phyloP scores from a whole-genome alignment of 1,140 invertebrate species.

The Macrobrachium rosenbergii region DNA sequence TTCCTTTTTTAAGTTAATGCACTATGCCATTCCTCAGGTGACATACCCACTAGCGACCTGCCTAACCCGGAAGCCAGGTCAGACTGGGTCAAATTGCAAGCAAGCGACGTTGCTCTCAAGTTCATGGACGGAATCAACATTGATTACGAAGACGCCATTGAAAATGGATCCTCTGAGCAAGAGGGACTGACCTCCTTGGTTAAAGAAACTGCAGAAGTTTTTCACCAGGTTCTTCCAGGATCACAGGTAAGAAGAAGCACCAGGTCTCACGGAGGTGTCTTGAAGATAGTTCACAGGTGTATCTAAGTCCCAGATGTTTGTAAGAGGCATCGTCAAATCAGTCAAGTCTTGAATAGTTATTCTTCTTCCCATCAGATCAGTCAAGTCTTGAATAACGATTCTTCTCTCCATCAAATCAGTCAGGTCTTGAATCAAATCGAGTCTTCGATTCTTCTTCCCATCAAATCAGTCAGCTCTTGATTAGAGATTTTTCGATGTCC shows the following conservation, averaged over 20 bases:
- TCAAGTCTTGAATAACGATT: no score
- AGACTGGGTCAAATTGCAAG: slow-evolving; percentile 69
- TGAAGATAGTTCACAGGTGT: not conserved
- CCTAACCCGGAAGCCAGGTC: slow-evolving; percentile 66
- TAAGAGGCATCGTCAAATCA: no score
- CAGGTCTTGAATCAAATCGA: no score
- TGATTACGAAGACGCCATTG: slow-evolving; percentile 71
- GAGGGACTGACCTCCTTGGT: slow-evolving; percentile 69
- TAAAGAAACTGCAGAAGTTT: slow-evolving; percentile 67
- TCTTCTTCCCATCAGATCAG: no score
- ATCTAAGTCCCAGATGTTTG: not conserved
- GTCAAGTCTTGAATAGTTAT: no score
- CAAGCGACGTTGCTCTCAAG: slow-evolving; percentile 67
- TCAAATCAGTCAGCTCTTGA: no score
- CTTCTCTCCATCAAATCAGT: no score
- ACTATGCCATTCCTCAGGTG: slow-evolving; percentile 54
- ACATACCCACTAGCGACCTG: slow-evolving; percentile 67
- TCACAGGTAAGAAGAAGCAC: slow-evolving; percentile 68
- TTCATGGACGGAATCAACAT: slow-evolving; percentile 72
- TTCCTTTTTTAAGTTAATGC: no score
- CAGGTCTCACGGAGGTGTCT: not conserved
- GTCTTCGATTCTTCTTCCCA: no score
- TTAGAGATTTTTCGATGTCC: not conserved
- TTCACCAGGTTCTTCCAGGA: slow-evolving; percentile 67
- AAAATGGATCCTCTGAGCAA: slow-evolving; percentile 66